These are phyloP conservation scores for Mnemiopsis leidyi DNA, from an alignment of 37 sponge, comb jelly and placozoan species.

Conservation along the genomic window DNA sequence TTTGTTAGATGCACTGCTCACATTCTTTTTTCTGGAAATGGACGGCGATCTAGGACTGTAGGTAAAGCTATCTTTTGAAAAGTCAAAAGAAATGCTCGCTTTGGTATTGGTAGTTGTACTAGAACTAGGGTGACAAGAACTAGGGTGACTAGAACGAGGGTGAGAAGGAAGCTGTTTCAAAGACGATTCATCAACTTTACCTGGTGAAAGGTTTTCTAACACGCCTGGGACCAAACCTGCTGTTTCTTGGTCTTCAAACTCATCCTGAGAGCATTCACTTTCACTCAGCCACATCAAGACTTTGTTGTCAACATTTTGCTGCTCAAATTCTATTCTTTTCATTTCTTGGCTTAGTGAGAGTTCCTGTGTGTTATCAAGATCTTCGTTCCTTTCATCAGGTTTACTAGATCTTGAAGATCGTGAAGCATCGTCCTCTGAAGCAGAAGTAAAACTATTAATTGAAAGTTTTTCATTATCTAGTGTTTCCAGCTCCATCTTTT, in stretches of 20 bases:
- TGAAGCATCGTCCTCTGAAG: neutral
- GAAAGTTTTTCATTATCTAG: neutral
- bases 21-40: neutral
- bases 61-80: neutral
- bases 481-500: neutral
- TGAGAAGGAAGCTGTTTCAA: neutral
- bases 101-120: neutral
- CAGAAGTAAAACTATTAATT: constrained; percentile 8
- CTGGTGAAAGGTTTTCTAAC: neutral
- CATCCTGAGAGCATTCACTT: constrained; percentile 48
- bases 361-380: neutral
- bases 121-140: neutral
- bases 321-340: neutral
- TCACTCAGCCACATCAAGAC: constrained; percentile 55
- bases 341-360: neutral
- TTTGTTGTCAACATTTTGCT: neutral
- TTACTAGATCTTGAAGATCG: neutral
- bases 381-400: neutral
- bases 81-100: neutral
- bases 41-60: neutral
- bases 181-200: neutral
- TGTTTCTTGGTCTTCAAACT: neutral
- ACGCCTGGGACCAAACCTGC: neutral
- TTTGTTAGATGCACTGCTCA: neutral
- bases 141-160: neutral